phyloP scores from a whole-genome alignment of 2,797 vertebrate genomes.

The Setipinna tenuifilis region DNA sequence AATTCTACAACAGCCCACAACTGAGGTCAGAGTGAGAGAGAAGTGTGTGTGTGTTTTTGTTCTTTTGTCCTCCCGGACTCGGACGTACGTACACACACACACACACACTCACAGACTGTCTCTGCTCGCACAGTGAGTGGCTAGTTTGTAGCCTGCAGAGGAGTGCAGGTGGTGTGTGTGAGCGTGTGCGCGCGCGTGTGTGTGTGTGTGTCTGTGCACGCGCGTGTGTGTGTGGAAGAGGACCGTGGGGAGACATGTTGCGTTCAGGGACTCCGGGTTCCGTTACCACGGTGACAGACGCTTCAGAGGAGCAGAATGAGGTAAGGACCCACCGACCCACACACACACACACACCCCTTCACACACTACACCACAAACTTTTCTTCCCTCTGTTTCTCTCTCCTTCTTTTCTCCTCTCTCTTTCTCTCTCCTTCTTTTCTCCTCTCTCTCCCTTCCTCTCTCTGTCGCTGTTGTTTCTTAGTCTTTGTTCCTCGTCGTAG shows the following conservation, averaged over 20 bases:
- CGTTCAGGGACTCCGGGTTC: not conserved
- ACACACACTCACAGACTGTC: not conserved
- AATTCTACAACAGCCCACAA: slow-evolving; percentile 38
- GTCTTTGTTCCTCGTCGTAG: too few species aligned
- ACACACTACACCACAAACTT: not conserved
- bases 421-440: not conserved
- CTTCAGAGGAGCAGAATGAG: not conserved
- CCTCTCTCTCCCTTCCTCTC: not conserved
- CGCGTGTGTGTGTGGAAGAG: not conserved
- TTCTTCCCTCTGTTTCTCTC: not conserved
- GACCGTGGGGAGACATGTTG: not conserved
- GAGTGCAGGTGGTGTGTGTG: not conserved
- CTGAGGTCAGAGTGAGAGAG: slow-evolving; percentile 35
- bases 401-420: not conserved
- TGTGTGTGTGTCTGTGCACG: not conserved
- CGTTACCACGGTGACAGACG: not conserved
- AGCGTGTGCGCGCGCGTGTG: not conserved
- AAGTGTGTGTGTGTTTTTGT: not conserved
- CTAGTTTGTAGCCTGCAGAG: not conserved
- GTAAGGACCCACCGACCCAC: not conserved
- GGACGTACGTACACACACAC: not conserved
- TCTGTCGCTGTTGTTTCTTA: too few species aligned
- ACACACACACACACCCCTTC: not conserved
- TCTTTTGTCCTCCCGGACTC: not conserved
- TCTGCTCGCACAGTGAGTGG: not conserved